These are phyloP conservation scores for Ascidia mentula DNA, from an alignment of 23 tunicate genomes.

Conservation along the genomic window DNA sequence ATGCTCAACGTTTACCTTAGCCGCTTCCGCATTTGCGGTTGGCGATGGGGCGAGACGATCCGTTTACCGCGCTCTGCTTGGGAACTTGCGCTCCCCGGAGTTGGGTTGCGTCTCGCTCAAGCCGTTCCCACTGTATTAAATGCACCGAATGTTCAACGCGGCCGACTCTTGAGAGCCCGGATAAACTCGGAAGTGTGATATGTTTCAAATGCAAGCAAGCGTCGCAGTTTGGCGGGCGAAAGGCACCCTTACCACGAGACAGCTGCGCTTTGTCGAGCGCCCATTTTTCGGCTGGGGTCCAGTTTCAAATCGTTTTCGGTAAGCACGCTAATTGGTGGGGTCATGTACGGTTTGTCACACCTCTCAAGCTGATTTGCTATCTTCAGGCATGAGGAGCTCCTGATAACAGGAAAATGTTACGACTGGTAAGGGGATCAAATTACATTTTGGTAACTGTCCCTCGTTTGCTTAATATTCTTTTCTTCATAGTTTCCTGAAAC, in stretches of 20 bases:
- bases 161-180: background rate
- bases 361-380: too few species aligned
- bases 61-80: slow-evolving; percentile 7
- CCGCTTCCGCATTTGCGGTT: slow-evolving; percentile 4
- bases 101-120: background rate
- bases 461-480: too few species aligned
- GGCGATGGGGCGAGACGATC: background rate
- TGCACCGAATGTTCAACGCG: background rate
- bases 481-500: too few species aligned
- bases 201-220: background rate
- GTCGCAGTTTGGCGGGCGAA: background rate
- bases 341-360: too few species aligned
- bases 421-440: too few species aligned
- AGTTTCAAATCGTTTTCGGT: background rate
- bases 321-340: too few species aligned
- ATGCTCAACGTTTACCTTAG: background rate
- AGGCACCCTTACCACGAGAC: background rate
- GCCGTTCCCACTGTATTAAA: slow-evolving; percentile 1
- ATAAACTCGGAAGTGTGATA: slow-evolving; percentile 1
- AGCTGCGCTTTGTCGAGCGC: background rate
- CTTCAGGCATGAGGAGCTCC: too few species aligned
- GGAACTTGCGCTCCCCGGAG: background rate
- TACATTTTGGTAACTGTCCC: too few species aligned
- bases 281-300: background rate
- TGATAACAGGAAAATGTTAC: too few species aligned